Base-by-base conservation (phyloP, 2,888 invertebrate species). In the Drosophila lacicola region DNA sequence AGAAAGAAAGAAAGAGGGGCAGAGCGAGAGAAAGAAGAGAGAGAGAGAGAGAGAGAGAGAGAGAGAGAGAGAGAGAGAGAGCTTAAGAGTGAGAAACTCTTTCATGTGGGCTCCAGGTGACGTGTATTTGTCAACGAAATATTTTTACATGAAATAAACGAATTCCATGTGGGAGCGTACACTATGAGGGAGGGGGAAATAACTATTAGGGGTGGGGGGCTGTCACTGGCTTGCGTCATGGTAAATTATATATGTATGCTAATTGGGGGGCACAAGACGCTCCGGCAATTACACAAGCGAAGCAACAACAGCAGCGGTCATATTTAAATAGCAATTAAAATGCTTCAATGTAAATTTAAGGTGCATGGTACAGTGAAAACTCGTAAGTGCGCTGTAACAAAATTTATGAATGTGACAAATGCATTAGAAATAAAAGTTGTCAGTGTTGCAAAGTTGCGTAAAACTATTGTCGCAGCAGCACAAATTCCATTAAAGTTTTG, bases 301-400 rank as follows among this genome's bases (percentile, higher is more conserved):
- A 34, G 60, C 53, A 62, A 37, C 45, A 61, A 60, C 36, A 37
- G 25, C 67, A 70, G 46, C 25, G 47, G 57, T 53, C 67, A 69
- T 78, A 74, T 78, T 83, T 80, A 82, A 82, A 82, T 88, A 88
- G 82, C 88, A 83, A 88, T 83, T 86, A 80, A 70, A 88, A 74
- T 47, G 56, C 71, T 67, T 9, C 47, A 54, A 72, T 56, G 44
- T 37, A 65, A 56, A 65, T 61, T 58, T 25, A 19, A 42, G 36
- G 25, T 42, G 29, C 17, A 37, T 13, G 34, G 36, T 46, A 56
- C 39, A 33, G 41, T 62, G 21, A 42, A 50, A 14, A 46, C 39
- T 14, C 25, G 13, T n/a, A 53, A 58, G 47, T 47, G 55, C 62
- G 56, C 61, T 72, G n/a, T 45, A 56, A 17, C 11, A 46, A 34